Evolutionary conservation across 2,797 vertebrate species (phyloP).

Genomic region (Glyptemys insculpta): DNA sequence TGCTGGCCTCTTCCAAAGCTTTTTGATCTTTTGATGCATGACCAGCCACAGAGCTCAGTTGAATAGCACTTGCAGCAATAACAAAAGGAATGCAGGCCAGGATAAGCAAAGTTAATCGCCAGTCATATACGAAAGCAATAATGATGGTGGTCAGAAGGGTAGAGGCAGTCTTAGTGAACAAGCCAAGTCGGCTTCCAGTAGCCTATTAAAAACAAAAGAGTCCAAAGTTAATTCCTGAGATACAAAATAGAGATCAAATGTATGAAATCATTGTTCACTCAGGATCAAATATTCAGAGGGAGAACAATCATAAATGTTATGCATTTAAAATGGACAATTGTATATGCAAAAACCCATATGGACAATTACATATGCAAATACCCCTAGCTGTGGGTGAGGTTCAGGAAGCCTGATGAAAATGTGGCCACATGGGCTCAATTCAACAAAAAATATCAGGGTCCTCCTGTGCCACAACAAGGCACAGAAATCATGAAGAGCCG

Average conservation of each 20-base stretch:
- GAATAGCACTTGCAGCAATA: constrained; percentile 78
- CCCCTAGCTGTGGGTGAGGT: too few relatives aligned
- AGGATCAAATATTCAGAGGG: too few relatives aligned
- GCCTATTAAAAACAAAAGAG: constrained; percentile 69
- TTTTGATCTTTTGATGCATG: constrained; percentile 83
- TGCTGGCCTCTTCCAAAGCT: constrained; percentile 82
- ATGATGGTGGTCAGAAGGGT: constrained; percentile 75
- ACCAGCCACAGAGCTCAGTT: constrained; percentile 78
- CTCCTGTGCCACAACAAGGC: not conserved
- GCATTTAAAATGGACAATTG: not conserved
- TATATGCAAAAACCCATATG: too few relatives aligned
- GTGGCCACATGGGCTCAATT: rapidly evolving
- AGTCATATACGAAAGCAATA: constrained; percentile 82
- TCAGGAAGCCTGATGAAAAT: too few relatives aligned
- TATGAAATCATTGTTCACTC: too few relatives aligned
- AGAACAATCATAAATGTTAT: not conserved
- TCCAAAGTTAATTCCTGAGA: not conserved
- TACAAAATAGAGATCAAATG: too few relatives aligned
- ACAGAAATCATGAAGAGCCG: not conserved
- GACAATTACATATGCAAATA: too few relatives aligned
- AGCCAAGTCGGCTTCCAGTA: constrained; percentile 78
- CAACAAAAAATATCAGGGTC: rapidly evolving
- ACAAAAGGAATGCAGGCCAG: constrained; percentile 81
- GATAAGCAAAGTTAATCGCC: constrained; percentile 84
- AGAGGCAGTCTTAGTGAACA: constrained; percentile 74